Base-by-base conservation (phyloP, 1,140 invertebrate species). In the Zelostemma sp. region DNA sequence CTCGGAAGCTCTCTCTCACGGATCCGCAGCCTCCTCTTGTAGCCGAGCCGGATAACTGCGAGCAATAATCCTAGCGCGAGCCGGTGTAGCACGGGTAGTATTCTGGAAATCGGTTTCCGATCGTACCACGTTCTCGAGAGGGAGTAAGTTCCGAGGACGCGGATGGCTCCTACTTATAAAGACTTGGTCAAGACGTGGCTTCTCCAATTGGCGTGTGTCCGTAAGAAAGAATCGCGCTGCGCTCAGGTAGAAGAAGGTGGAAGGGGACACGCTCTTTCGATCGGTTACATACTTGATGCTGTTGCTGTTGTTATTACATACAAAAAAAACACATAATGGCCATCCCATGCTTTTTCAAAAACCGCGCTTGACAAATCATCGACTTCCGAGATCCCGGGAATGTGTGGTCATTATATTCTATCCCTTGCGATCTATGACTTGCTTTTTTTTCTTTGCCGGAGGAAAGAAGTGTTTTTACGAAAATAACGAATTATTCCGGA, bases 131-230 rank as follows among this genome's bases (percentile, higher is more conserved):
- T 83, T 82, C 80, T 77, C 81, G 75, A 80, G 81, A 85, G 81
- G 83, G 83, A 85, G 82, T 85, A 85, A 83, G 82, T 85, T 79
- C 81, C 80, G 76, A 79, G 80, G 81, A 83, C 81, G 78, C 75
- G 82, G 81, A 84, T 84, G 77, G 77, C 82, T 85, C 81, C 82
- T 82, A 83, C 82, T 85, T 85, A 85, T 85, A 85, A 84, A 84
- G 83, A 84, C 81, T 82, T 68, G 65, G 61, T 58, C 60, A 67
- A 69, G 67, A 68, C 67, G 53, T 70, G 59, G 61, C 72, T 69
- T 70, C 74, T 74, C 74, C 72, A 70, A 76, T 74, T 73, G 72
- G 68, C 68, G 74, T 74, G 63, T 69, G 62, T 69, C 74, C 74
- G 68, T 47, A 68, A 65, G 60, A 72, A 73, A 73, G 65, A 73